phyloP scores from a whole-genome alignment of 2,888 invertebrate genomes.

The Mechanitis mazaeus region DNA sequence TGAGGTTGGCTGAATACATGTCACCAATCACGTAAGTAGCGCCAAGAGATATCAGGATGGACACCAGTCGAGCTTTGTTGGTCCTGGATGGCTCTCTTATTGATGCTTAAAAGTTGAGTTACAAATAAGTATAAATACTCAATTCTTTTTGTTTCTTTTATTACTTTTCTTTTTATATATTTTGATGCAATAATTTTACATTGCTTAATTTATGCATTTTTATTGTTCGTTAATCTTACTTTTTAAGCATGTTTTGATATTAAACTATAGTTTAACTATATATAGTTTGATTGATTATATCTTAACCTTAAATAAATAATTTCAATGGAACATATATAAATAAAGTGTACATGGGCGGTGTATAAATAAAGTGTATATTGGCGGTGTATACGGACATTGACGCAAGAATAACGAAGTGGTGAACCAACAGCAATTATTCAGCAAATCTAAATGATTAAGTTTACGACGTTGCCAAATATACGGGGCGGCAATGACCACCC shows the following conservation, averaged over 20 bases:
- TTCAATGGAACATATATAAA: no score
- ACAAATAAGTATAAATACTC: no score
- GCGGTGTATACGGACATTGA: slow-evolving; percentile 75
- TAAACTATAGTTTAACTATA: no score
- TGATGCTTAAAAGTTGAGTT: slow-evolving; percentile 52
- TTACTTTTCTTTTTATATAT: not conserved
- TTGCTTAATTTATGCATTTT: no score
- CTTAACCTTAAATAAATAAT: no score
- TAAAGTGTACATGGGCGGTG: not conserved
- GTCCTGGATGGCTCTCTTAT: slow-evolving; percentile 79
- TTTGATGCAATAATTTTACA: not conserved
- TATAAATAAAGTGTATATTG: slow-evolving; percentile 15
- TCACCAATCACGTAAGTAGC: slow-evolving; percentile 87
- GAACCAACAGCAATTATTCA: slow-evolving; percentile 83
- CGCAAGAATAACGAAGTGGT: slow-evolving; percentile 82
- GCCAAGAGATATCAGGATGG: slow-evolving; percentile 82
- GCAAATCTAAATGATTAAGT: slow-evolving; percentile 48
- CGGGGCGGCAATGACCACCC: slow-evolving; percentile 80
- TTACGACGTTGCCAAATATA: slow-evolving; percentile 71
- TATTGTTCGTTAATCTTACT: no score
- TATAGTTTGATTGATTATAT: no score
- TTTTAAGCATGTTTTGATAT: no score
- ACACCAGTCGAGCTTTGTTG: slow-evolving; percentile 81
- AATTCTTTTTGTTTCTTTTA: no score
- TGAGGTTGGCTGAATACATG: slow-evolving; percentile 86